Percentiles rank a stretch among this genome's conserved stretches.
Evolutionary conservation across 2,888 invertebrate genomes (phyloP).

Genomic region (Acleris sparsana): DNA sequence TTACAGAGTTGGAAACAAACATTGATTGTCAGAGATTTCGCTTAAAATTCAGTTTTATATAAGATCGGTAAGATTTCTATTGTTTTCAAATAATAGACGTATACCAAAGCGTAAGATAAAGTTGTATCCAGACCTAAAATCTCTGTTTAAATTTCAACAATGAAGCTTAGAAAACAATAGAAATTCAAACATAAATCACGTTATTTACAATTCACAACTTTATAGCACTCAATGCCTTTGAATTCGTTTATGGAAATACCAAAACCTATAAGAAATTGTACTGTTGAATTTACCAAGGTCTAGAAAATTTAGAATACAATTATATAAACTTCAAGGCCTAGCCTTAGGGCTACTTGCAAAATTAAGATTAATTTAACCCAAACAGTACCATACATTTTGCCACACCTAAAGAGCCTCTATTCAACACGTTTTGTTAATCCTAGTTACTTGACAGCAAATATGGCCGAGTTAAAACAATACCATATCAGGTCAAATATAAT

Average conservation of each 20-base stretch:
- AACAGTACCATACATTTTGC: no score
- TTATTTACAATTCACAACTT: background rate
- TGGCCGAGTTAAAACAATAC: no score
- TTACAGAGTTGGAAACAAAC: background rate
- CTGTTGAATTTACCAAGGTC: no score
- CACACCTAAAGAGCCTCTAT: no score
- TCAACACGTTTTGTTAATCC: no score
- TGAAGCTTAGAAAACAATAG: background rate
- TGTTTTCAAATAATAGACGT: slow-evolving; percentile 9
- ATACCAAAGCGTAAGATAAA: slow-evolving; percentile 4
- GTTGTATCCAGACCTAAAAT: slow-evolving; percentile 14
- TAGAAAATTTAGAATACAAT: no score
- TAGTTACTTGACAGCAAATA: no score
- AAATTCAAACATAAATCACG: slow-evolving; percentile 2
- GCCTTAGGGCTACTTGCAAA: no score
- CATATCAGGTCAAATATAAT: no score
- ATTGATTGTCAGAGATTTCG: slow-evolving; percentile 2
- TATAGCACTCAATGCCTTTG: background rate
- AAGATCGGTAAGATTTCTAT: slow-evolving; percentile 9
- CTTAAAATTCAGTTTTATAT: background rate
- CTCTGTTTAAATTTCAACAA: slow-evolving; percentile 1
- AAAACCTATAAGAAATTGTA: no score
- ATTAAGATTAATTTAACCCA: no score
- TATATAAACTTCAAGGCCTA: no score
- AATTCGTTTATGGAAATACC: background rate